Evolutionary conservation across 2,113 vertebrate genomes (phyloP), one percentile per base, ranked within the genome.

Genomic region (Chionodraco myersi): DNA sequence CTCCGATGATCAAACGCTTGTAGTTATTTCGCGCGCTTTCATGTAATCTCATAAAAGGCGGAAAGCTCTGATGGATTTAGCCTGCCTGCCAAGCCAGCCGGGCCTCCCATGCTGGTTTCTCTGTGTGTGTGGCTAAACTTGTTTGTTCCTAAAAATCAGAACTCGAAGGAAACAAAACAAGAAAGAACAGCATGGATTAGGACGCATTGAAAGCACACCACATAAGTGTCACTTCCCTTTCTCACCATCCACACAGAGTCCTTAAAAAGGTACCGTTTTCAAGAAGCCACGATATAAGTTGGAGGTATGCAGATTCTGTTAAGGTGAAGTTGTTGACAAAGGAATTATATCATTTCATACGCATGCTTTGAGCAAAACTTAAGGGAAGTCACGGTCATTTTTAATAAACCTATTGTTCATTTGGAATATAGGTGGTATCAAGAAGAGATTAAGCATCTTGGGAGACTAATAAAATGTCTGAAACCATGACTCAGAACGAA

Each of bases 41-140:
- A 92, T 91, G 80, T 90, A 74, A 89, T 89, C 90, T 91, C 88
- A 82, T 92, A 91, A 93, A 92, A 92, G 64, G 18, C 68, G 0
- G 34, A 75, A 41, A 14, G 45, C 79, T 64, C 82, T 73, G 73
- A 86, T 51, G 72, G 80, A 79, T 59, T 60, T 62, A 73, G 58
- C 53, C 67, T 72, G 87, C 73, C 52, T 85, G 85, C 91, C 79
- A 89, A 82, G 74, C 10, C 67, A 63, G 52, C 76, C 44, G 21
- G 76, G 83, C 87, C 89, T 89, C 86, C 77, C 63, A 83, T 90
- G 75, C 79, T 75, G 81, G 70, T 66, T 82, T 72, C 56, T 68
- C 66, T 58, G 65, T 72, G 68, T 65, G 71, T 84, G 77, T 78
- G 81, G 62, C 64, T 80, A 57, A 51, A 62, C 34, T 58, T 58